These are phyloP conservation scores for Torymus tubicola DNA, from an alignment of 2,888 invertebrate genomes.

Conservation along the genomic window DNA sequence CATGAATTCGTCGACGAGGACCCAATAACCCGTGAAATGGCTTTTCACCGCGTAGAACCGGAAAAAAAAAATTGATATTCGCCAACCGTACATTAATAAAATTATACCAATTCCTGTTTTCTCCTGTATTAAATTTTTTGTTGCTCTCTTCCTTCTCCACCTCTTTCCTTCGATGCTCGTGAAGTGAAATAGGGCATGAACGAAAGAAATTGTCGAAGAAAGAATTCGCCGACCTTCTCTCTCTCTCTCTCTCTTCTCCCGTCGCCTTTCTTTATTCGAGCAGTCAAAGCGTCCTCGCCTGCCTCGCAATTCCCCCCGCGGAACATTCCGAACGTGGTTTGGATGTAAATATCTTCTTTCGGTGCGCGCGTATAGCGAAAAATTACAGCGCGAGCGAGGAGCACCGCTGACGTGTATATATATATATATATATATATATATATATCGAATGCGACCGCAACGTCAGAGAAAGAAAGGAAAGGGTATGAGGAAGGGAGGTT, in stretches of 20 bases:
- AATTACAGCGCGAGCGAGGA: constrained; percentile 40
- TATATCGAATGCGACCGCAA: neutral
- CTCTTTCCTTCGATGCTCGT: too few relatives aligned
- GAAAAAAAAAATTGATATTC: constrained; percentile 27
- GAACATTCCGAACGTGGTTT: constrained; percentile 70
- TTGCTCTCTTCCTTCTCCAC: neutral
- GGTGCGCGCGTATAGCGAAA: constrained; percentile 41
- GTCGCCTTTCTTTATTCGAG: constrained; percentile 55
- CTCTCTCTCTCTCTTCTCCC: constrained; percentile 14
- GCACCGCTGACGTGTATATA: constrained; percentile 30
- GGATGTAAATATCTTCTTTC: constrained; percentile 71
- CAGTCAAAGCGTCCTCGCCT: constrained; percentile 54
- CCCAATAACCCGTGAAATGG: neutral
- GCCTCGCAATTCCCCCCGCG: constrained; percentile 63
- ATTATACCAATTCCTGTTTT: constrained; percentile 41
- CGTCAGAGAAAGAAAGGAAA: too few relatives aligned
- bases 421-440: constrained; percentile 11
- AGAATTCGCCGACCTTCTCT: constrained; percentile 38
- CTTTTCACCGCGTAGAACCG: neutral
- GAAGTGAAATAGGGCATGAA: constrained; percentile 57
- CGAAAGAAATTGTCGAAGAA: constrained; percentile 50
- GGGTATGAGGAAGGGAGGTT: too few relatives aligned
- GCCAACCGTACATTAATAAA: constrained; percentile 43
- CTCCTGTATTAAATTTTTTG: constrained; percentile 34
- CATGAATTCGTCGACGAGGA: neutral